Evolutionary conservation across 2,797 vertebrate genomes (phyloP).

Genomic region (Xiphophorus birchmanni): DNA sequence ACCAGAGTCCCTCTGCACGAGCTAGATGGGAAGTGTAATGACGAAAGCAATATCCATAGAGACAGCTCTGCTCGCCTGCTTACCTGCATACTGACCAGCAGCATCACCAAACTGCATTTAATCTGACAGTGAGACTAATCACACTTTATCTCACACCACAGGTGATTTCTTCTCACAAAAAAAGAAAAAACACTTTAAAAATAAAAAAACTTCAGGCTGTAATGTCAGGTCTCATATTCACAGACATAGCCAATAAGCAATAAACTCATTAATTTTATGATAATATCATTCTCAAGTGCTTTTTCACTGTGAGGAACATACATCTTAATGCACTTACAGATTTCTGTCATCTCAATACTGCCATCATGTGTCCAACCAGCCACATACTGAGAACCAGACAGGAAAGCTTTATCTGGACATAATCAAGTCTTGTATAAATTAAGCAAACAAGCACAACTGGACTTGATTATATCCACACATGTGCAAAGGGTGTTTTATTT

Average conservation of each 20-base stretch:
- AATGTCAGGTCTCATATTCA: constrained; percentile 9
- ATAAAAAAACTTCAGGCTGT: not conserved
- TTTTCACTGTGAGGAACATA: constrained; percentile 56
- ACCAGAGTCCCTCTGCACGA: constrained; percentile 52
- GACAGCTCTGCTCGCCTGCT: constrained; percentile 62
- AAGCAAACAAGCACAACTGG: not conserved
- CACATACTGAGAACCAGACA: constrained; percentile 7
- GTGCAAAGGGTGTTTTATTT: not conserved
- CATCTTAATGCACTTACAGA: constrained; percentile 55
- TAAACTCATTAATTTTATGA: constrained; percentile 17
- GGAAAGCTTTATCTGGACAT: constrained; percentile 8
- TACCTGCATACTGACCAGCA: constrained; percentile 50
- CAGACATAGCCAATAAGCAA: constrained; percentile 28
- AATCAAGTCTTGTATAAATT: constrained; percentile 1
- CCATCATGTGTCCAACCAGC: constrained; percentile 76
- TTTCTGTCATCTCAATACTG: constrained; percentile 69
- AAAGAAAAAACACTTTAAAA: not conserved
- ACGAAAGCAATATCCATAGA: constrained; percentile 82
- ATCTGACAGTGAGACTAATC: constrained; percentile 16
- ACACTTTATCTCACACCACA: not conserved
- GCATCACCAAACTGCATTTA: constrained; percentile 33
- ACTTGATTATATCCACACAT: not conserved
- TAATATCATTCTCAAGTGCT: constrained; percentile 33
- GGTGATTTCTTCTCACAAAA: not conserved
- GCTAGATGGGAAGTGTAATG: constrained; percentile 67